A percentile compares a stretch with the other conserved stretches of the same genome.
Conservation (phyloP, 2,797 vertebrate genomes). For the Oreochromis grahami region DNA sequence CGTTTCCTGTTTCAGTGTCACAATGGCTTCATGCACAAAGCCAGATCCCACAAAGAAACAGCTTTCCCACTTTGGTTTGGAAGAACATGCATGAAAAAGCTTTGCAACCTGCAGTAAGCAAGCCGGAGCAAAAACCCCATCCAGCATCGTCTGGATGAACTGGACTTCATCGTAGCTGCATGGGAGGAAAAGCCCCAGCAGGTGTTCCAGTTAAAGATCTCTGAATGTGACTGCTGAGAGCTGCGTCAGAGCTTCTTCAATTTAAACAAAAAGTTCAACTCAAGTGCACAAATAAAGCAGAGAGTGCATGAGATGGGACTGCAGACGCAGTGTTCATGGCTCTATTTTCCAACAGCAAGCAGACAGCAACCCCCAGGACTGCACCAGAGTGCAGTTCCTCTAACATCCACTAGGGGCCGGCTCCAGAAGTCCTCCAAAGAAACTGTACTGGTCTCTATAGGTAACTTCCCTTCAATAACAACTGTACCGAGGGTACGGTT, state of each 20-base stretch:
- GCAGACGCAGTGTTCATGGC: background rate
- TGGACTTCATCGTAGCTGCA: background rate
- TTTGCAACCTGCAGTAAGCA: background rate
- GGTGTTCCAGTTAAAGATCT: background rate
- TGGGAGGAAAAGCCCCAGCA: background rate
- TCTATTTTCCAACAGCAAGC: background rate
- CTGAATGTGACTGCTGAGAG: background rate
- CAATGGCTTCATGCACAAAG: background rate
- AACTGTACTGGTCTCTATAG: background rate
- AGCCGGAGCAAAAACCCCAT: background rate
- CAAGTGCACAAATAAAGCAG: background rate
- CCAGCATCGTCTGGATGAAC: background rate
- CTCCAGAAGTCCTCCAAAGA: background rate
- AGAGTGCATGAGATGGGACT: background rate
- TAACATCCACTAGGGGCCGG: background rate
- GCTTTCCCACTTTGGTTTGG: background rate
- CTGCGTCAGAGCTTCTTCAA: background rate
- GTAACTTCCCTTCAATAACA: background rate
- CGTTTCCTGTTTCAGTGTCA: background rate
- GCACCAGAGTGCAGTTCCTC: background rate
- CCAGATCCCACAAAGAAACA: fast-evolving
- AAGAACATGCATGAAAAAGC: background rate
- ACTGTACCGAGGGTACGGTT: background rate
- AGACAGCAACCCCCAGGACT: background rate
- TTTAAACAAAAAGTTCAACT: background rate